Percentiles rank a stretch among this genome's conserved stretches.
phyloP scores from a whole-genome alignment of 2,888 invertebrate genomes.

The Amblyteles armatorius region DNA sequence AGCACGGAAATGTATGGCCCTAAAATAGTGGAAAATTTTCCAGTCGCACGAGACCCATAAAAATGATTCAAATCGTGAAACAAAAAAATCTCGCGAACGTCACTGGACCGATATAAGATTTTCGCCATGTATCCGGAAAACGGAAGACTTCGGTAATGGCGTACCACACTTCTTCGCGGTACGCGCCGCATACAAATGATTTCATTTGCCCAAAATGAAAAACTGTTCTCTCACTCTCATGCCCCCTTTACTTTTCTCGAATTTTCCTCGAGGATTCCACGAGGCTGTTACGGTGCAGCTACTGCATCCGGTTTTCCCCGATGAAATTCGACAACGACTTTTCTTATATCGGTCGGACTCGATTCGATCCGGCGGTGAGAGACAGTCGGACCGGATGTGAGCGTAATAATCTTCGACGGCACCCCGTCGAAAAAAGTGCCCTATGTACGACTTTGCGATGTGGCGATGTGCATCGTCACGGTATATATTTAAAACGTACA shows the following conservation, averaged over 20 bases:
- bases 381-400: conserved; percentile 46
- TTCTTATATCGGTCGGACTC: conserved; percentile 27
- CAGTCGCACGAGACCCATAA: conserved; percentile 45
- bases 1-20: conserved; percentile 17
- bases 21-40: conserved; percentile 31
- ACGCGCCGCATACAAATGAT: conserved; percentile 55
- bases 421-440: conserved; percentile 10
- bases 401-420: conserved; percentile 36
- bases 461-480: neutral
- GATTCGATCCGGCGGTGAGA: conserved; percentile 32
- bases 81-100: neutral
- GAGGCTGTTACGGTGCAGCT: neutral
- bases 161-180: conserved; percentile 35
- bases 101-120: neutral
- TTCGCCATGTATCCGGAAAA: neutral
- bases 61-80: conserved; percentile 47
- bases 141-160: neutral
- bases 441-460: neutral
- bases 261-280: neutral
- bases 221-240: conserved; percentile 27
- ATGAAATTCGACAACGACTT: conserved; percentile 31
- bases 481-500: neutral
- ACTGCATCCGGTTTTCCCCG: neutral
- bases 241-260: neutral
- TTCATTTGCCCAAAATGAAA: conserved; percentile 57